Percentiles rank a stretch among this genome's conserved stretches.
Evolutionary conservation across 2,797 vertebrate genomes (phyloP).

Genomic region (Galago senegalensis): DNA sequence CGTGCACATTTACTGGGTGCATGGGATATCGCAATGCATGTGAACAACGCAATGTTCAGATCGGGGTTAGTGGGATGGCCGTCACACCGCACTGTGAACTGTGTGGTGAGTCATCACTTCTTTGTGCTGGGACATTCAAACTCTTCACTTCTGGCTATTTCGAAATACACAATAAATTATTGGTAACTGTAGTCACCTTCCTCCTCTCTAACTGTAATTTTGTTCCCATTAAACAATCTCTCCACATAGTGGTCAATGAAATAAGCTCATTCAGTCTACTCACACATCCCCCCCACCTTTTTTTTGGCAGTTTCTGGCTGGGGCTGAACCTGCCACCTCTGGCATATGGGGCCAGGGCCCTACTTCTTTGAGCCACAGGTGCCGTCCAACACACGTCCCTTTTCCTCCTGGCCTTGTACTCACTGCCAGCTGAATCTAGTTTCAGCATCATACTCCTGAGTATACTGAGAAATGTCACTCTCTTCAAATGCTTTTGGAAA

Average conservation of each 20-base stretch:
- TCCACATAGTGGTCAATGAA: too few relatives aligned
- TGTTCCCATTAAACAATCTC: background rate
- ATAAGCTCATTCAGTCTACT: too few relatives aligned
- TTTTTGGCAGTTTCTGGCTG: too few relatives aligned
- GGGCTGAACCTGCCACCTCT: too few relatives aligned
- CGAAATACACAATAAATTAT: background rate
- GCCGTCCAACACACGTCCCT: too few relatives aligned
- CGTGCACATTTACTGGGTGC: background rate
- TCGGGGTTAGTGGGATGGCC: background rate
- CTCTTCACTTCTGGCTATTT: background rate
- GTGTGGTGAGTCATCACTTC: background rate
- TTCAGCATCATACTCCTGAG: rapidly evolving
- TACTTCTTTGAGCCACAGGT: too few relatives aligned
- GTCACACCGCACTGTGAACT: background rate
- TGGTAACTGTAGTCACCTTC: background rate
- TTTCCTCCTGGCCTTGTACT: background rate
- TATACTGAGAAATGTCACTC: background rate
- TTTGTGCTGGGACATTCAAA: background rate
- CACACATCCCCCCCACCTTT: too few relatives aligned
- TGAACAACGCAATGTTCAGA: background rate
- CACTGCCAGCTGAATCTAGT: background rate
- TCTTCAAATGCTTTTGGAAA: background rate
- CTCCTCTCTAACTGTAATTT: background rate
- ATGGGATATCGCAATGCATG: background rate
- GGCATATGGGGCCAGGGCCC: too few relatives aligned